Evolutionary conservation across 2,113 vertebrate species (phyloP), one percentile per base, ranked within the genome.

Genomic region (Chinchilla lanigera): DNA sequence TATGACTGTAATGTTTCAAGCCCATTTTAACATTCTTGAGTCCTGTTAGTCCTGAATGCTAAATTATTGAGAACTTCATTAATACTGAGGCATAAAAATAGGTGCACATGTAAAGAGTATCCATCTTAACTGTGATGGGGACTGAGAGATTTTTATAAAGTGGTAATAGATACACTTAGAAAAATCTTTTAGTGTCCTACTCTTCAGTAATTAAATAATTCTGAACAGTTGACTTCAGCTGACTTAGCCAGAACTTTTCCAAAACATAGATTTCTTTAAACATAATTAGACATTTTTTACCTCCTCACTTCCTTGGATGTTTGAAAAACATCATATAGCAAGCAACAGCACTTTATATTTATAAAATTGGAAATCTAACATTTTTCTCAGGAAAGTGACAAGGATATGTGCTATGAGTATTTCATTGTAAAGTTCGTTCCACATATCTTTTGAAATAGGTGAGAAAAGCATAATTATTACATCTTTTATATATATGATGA

Each of bases 221-320:
- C 44, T 94, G 47, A 90, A 20, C 85, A 94, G n/a, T 97, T 26
- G 94, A 95, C 97, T 98, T 97, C 4, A 80, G 41, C 89, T 93
- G 77, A 90, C 3, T 98, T 93, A 80, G 75, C 52, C 85, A 47
- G 77, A 92, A 86, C 38, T 41, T 30, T 95, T 52, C 44, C 35
- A 38, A n/a, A 97, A 93, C 54, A 82, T 73, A 94, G 44, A 30
- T 90, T 93, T 92, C 60, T 94, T 69, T 92, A 73, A 84, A 47
- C 1, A 67, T 93, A 97, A 69, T 97, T 96, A 77, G 90, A 52
- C 84, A 94, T 28, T 71, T 89, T 52, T 67, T 26, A 41, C 19
- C 38, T 71, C 91, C 38, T 33, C 19, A 89, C 69, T 97, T 83
- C 50, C 13, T 81, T 8, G 3, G 9, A 65, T 60, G 28, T 81